Base-by-base conservation (phyloP, 2,888 invertebrate species). In the Andrena bicolor region DNA sequence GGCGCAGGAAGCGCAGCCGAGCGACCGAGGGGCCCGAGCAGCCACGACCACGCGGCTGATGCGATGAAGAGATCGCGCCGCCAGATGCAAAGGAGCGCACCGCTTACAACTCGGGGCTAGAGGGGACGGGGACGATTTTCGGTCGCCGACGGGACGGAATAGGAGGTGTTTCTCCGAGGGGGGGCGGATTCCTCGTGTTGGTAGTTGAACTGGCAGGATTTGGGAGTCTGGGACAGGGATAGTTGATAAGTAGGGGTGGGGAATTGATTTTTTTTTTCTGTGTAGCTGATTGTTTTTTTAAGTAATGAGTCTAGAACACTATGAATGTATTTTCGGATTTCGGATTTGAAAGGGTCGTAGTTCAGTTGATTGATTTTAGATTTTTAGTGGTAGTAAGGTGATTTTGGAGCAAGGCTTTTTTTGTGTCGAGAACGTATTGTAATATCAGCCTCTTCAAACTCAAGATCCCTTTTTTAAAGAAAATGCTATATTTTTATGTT, bases 61-160 rank as follows among this genome's bases (percentile, higher is more conserved):
- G 60, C 87, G 83, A 88, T 87, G 88, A 86, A 87, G 87, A 85
- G 88, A 87, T 87, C 87, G 79, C 68, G 70, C 74, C 66, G 70
- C 58, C 60, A 77, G 80, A 85, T 87, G 85, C 87, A 81, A 87
- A 87, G 85, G 69, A 48, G 61, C 26, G 48, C 70, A n/a, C 70
- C 74, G 78, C 75, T 32, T 23, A 20, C 7, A 35, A 8, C 66
- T 30, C 16, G 0, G 6, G 60, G n/a, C 32, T 26, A 30, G 63
- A 41, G 28, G 8, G 26, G 16, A 6, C 7, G n/a, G 28, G 4
- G 60, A 32, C 6, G 71, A 71, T 71, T 71, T 71, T 76, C 26
- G 63, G 64, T 70, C 53, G 10, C 4, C 6, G 68, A 13, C 20
- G 26, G 41, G 13, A 56, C 56, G 30, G 13, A 23, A 53, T 4